These are phyloP conservation scores for Magallana angulata DNA, from an alignment of 1,140 invertebrate species.

Conservation along the genomic window DNA sequence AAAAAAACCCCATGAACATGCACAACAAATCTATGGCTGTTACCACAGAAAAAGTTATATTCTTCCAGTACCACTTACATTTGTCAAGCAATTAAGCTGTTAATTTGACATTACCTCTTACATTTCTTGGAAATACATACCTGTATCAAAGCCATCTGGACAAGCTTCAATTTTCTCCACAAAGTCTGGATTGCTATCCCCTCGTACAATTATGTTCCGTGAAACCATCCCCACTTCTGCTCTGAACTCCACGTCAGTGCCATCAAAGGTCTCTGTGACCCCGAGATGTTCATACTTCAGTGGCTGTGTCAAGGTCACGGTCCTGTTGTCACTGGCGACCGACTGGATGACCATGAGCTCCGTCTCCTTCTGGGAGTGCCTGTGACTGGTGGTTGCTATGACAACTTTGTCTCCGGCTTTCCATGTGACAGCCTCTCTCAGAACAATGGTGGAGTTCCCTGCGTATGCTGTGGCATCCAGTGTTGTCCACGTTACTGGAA, in stretches of 20 bases:
- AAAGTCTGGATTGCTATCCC: conserved; percentile 64
- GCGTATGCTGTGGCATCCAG: conserved; percentile 67
- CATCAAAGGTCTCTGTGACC: conserved; percentile 56
- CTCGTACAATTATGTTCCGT: conserved; percentile 72
- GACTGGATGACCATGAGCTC: conserved; percentile 68
- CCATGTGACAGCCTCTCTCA: conserved; percentile 72
- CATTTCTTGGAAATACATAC: conserved; percentile 53
- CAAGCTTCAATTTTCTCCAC: conserved; percentile 72
- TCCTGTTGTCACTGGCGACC: conserved; percentile 62
- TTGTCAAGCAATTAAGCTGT: too few relatives aligned
- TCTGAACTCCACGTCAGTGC: conserved; percentile 66
- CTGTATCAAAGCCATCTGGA: conserved; percentile 74
- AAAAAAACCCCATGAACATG: too few relatives aligned
- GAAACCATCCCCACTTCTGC: conserved; percentile 76
- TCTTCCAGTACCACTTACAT: too few relatives aligned
- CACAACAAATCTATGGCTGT: too few relatives aligned
- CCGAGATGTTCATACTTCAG: conserved; percentile 70
- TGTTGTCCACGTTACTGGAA: conserved; percentile 72
- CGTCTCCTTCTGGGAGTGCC: conserved; percentile 71
- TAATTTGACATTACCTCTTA: too few relatives aligned
- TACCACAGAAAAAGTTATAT: too few relatives aligned
- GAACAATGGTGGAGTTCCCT: conserved; percentile 61
- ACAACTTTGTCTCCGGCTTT: conserved; percentile 74
- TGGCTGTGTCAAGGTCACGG: conserved; percentile 67
- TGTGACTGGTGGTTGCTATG: conserved; percentile 75